Evolutionary conservation across 2,888 invertebrate species (phyloP), one percentile per base, ranked within the genome.

Genomic region (Neocrepidodera transversa): DNA sequence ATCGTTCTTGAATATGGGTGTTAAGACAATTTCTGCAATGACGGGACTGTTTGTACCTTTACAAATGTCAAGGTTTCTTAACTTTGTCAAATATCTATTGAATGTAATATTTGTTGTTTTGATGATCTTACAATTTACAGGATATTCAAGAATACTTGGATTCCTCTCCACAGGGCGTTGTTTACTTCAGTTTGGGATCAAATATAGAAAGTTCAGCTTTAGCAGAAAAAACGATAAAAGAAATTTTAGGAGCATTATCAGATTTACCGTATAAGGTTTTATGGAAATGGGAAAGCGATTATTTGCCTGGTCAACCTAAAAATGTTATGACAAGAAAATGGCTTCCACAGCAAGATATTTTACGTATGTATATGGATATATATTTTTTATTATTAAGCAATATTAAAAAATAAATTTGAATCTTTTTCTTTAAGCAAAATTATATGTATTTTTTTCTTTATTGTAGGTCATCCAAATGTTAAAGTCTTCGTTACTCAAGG

Each of bases 331-430:
- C 78, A 7, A 69, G 67, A 26, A 80, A 80, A 63, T 83, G 82
- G 82, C 69, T 81, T 13, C 81, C 82, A 0, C 83, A 82, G 67
- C 76, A 79, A 60, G 81, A 79, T 62, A 67, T 82, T 58, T 68
- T 82, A 53, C 78, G 81, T 80, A n/a, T n/a, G n/a, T n/a, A n/a
- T n/a, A n/a, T 73, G 23, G 23, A 6, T 23, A 23, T 23, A 23
- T 6, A 23, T 23, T 23, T 5, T 5, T 23, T 23, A 23, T 23
- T 23, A n/a, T 32, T 47, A 48, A n/a, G 13, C 23, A 17, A 16
- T 18, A 16, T 20, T 20, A 32, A 36, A 26, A 17, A 14, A n/a
- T n/a, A n/a, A n/a, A n/a, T n/a, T n/a, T n/a, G n/a, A n/a, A n/a
- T n/a, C n/a, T n/a, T n/a, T n/a, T n/a, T n/a, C n/a, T n/a, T n/a